Conservation (phyloP, 2,888 invertebrate genomes). For the Dynastes grantii region DNA sequence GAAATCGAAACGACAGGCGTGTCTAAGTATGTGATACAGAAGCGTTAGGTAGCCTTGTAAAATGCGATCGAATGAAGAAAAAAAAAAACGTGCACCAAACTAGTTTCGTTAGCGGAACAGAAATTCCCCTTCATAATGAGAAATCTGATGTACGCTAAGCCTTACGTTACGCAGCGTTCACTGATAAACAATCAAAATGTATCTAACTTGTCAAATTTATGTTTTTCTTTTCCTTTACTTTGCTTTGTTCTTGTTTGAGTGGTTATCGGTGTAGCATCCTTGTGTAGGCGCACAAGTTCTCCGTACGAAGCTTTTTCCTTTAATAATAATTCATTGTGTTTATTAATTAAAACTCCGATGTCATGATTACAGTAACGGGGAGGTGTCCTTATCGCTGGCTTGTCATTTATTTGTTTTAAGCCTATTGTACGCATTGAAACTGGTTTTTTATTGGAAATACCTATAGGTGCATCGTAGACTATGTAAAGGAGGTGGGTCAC, state of each 20-base stretch:
- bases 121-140: slow-evolving; percentile 45
- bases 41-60: slow-evolving; percentile 50
- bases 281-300: slow-evolving; percentile 19
- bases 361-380: slow-evolving; percentile 18
- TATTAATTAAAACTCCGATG: slow-evolving; percentile 40
- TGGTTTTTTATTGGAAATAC: slow-evolving; percentile 21
- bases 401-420: slow-evolving; percentile 39
- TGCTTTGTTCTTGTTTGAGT: not conserved
- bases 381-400: slow-evolving; percentile 22
- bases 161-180: slow-evolving; percentile 24
- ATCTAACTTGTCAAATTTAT: slow-evolving; percentile 43
- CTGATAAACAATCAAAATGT: slow-evolving; percentile 40
- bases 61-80: slow-evolving; percentile 35
- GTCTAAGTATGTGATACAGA: slow-evolving; percentile 50
- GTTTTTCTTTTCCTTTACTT: not conserved
- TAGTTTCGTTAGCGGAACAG: slow-evolving; percentile 42
- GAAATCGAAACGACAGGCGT: slow-evolving; percentile 51
- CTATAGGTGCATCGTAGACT: not conserved
- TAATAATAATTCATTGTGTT: slow-evolving; percentile 35
- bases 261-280: slow-evolving; percentile 26
- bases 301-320: not conserved
- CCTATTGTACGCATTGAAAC: slow-evolving; percentile 15
- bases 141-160: slow-evolving; percentile 40
- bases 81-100: slow-evolving; percentile 15
- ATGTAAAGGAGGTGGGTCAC: too few relatives aligned